Conservation (phyloP, 2,113 vertebrate genomes). For the Leucoraja erinaceus region DNA sequence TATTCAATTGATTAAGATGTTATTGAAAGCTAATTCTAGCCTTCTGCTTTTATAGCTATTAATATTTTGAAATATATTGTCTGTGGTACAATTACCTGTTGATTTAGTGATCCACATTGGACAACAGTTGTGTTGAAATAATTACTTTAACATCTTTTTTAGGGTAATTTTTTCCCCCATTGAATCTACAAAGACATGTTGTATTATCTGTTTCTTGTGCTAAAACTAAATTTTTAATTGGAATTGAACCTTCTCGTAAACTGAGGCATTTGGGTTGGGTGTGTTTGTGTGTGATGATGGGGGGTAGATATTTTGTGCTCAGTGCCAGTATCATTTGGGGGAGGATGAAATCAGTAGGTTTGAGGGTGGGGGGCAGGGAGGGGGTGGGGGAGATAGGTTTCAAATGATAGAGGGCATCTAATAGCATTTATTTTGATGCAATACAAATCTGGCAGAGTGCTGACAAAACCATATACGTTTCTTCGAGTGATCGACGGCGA, state of each 20-base stretch:
- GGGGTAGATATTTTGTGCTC: too few relatives aligned
- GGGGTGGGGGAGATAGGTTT: too few relatives aligned
- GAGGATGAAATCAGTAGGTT: too few relatives aligned
- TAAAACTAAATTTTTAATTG: not conserved
- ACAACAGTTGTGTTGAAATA: not conserved
- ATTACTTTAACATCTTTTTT: not conserved
- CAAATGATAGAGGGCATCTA: too few relatives aligned
- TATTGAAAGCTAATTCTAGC: not conserved
- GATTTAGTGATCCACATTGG: not conserved
- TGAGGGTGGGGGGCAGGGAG: too few relatives aligned
- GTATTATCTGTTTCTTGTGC: not conserved
- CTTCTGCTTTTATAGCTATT: not conserved
- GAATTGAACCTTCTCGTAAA: not conserved
- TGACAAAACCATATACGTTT: too few relatives aligned
- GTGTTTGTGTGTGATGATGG: too few relatives aligned
- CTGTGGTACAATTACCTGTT: not conserved
- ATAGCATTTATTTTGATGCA: too few relatives aligned
- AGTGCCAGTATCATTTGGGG: too few relatives aligned
- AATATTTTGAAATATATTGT: not conserved
- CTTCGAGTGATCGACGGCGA: too few relatives aligned
- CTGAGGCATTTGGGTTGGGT: too few relatives aligned
- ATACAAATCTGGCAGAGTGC: too few relatives aligned
- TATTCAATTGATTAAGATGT: not conserved
- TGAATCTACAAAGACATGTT: not conserved
- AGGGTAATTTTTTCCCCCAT: not conserved